Base-by-base conservation (phyloP, 1,140 invertebrate genomes). In the Tribolium castaneum region DNA sequence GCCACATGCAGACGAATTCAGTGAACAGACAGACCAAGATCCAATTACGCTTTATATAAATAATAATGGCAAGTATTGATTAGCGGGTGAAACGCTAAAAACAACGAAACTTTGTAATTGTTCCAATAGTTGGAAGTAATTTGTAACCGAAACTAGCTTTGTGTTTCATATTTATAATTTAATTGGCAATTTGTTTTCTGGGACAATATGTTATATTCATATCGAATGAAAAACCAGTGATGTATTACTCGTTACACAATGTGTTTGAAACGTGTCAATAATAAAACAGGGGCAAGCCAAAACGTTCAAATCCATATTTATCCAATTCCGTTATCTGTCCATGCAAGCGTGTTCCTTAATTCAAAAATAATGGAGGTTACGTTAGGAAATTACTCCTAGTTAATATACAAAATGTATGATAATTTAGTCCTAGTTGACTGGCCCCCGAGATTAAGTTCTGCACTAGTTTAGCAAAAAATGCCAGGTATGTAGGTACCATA, bases 391-490 rank as follows among this genome's bases (percentile, higher is more conserved):
- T 10, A 45, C 39, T 45, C n/a, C 39, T 45, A 9, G 39, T 45
- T 45, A 45, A 45, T 45, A n/a, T 45, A 45, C 39, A n/a, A 45
- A 45, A 45, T 45, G 5, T 45, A 45, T 45, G 39, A 45, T 9
- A 39, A 39, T 39, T 39, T 39, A 39, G 34, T 39, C 34, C 6
- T 39, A 45, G 39, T 9, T 45, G 39, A 45, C 2, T 45, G n/a
- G 39, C 7, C 39, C 7, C 7, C 7, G 3, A 45, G 39, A 45
- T 45, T 45, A 45, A 45, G 39, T 45, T 59, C 54, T 59, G 54
- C 54, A 59, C 54, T 25, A 59, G 10, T 59, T 59, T 59, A 59
- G 7, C 22, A 59, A 59, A 30, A 59, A 59, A 59, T 10, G 25
- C 16, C 5, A 30, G 25, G 25, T 30, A 30, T 30, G 14, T n/a